Percentiles rank a stretch among this genome's conserved stretches.
phyloP scores from a whole-genome alignment of 2,113 vertebrate genomes.

The Percina caprodes region DNA sequence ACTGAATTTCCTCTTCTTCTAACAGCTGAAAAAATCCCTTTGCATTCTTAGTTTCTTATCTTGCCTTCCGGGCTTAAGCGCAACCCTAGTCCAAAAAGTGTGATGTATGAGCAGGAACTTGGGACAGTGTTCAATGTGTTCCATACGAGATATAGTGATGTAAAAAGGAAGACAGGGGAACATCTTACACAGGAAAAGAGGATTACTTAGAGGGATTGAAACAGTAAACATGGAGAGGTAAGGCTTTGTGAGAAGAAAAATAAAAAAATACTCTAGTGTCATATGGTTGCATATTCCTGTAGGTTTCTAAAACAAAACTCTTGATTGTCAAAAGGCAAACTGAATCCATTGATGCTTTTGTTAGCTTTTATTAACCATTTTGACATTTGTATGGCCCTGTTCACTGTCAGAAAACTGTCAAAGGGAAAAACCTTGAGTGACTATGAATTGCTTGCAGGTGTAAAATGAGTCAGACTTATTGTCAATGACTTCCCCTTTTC shows the following conservation, averaged over 20 bases:
- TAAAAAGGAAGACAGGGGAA: neutral
- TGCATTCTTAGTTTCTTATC: neutral
- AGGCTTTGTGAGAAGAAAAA: conserved; percentile 4
- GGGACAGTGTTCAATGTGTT: conserved; percentile 17
- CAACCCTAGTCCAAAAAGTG: neutral
- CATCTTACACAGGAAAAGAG: conserved; percentile 1
- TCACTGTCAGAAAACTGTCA: neutral
- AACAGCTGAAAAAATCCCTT: conserved; percentile 2
- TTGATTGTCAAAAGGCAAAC: neutral
- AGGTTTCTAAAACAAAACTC: neutral
- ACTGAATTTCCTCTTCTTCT: neutral
- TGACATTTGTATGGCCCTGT: neutral
- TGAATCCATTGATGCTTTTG: neutral
- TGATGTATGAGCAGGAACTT: neutral
- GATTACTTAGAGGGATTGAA: conserved; percentile 4
- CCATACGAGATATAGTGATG: conserved; percentile 2
- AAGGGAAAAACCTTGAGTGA: conserved; percentile 1
- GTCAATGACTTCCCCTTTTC: neutral
- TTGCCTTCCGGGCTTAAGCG: conserved; percentile 3
- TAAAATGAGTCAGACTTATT: neutral
- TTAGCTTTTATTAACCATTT: neutral
- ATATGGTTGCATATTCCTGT: neutral
- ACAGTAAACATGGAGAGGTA: conserved; percentile 7
- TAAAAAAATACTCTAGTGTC: neutral
- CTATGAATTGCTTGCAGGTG: neutral